Base-by-base conservation (phyloP, 23 tunicate species). In the Diplosoma virens region DNA sequence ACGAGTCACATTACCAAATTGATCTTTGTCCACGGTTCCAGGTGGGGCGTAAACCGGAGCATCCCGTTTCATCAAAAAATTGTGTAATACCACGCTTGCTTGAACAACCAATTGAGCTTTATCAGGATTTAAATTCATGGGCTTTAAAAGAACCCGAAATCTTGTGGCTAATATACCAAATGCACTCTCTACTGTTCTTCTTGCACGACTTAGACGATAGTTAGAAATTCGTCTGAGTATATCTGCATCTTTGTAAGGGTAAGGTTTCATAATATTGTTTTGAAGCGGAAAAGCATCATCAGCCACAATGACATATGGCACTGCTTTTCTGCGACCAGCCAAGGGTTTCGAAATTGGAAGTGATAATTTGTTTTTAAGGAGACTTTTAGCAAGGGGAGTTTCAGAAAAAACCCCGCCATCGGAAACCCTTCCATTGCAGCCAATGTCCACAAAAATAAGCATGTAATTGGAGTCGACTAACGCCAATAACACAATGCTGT, bases 241-340 rank as follows among this genome's bases (percentile, higher is more conserved):
- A 32, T 25, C 61, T 48, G 48, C 26, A 33, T 26, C 26, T 32
- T 27, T 73, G 33, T 22, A 23, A 3, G 47, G 66, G 26, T 73
- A 50, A 11, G 66, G 66, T 27, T 50, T 47, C 66, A 48, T 26
- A 2, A 73, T 36, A 50, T 73, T 48, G 3, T 73, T 9, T 33
- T 47, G 79, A 25, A 73, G 14, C 2, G 79, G 79, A 50, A 73
- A 73, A 36, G 79, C 79, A 17, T 73, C 79, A 33, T 73, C 66
- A 4, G 58, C 79, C 33, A 73, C 32, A 26, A 73, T 18, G 3
- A 73, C 79, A 50, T 73, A 50, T 6, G 79, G 79, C 34, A 73
- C 37, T 20, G 79, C 7, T 24, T 47, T 50, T 22, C 14, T 25
- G 3, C 33, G 37, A 14, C 61, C 61, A 23, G 66, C 34, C 66